These are phyloP conservation scores for Zonitis immaculata DNA, from an alignment of 2,888 invertebrate genomes.

Conservation along the genomic window DNA sequence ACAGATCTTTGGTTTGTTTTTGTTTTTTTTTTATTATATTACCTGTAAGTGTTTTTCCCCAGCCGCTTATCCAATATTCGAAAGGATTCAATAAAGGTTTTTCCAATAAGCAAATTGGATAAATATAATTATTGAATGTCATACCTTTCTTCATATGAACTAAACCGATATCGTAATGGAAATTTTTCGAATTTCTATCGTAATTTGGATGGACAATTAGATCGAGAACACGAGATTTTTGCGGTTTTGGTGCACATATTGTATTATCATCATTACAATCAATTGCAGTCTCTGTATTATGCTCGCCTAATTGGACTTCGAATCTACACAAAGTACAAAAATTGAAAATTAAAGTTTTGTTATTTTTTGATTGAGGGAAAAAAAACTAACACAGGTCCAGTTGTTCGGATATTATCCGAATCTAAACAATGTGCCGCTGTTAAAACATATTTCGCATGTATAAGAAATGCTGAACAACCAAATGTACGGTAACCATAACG, in stretches of 20 bases:
- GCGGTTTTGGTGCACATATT: constrained; percentile 46
- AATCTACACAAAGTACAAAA: constrained; percentile 37
- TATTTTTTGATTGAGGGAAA: too few relatives aligned
- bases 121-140: constrained; percentile 40
- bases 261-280: constrained; percentile 48
- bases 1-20: constrained; percentile 1
- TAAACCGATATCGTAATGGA: constrained; percentile 51
- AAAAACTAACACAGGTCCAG: constrained; percentile 49
- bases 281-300: constrained; percentile 45
- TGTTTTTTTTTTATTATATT: constrained; percentile 9
- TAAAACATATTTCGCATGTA: constrained; percentile 52
- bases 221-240: constrained; percentile 45
- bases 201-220: constrained; percentile 49
- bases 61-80: constrained; percentile 49
- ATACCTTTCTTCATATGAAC: constrained; percentile 46
- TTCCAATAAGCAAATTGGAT: constrained; percentile 41
- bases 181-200: constrained; percentile 32
- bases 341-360: too few relatives aligned
- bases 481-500: constrained; percentile 31
- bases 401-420: constrained; percentile 17
- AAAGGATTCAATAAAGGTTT: constrained; percentile 11
- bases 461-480: constrained; percentile 52
- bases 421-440: constrained; percentile 54
- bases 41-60: constrained; percentile 51
- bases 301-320: constrained; percentile 49